phyloP scores from a whole-genome alignment of 2,113 vertebrate genomes.

The Mormyrus iriodes region DNA sequence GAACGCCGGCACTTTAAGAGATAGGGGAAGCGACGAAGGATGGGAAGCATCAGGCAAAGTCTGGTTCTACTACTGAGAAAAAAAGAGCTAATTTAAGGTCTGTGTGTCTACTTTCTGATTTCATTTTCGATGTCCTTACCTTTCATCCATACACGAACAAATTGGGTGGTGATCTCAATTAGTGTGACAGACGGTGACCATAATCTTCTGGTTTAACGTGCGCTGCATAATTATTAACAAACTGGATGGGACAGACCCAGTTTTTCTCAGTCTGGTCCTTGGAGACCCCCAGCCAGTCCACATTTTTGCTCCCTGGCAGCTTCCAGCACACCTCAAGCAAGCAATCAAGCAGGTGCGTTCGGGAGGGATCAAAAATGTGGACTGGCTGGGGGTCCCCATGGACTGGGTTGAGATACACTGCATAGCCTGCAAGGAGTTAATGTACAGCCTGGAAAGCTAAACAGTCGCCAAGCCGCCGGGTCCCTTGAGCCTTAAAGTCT shows the following conservation, averaged over 20 bases:
- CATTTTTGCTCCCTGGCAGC: neutral
- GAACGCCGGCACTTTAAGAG: slow-evolving; percentile 35
- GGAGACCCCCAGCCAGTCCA: neutral
- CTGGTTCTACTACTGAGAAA: slow-evolving; percentile 36
- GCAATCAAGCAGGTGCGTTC: neutral
- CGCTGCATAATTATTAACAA: neutral
- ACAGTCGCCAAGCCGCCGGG: neutral
- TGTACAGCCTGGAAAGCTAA: neutral
- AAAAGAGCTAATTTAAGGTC: slow-evolving; percentile 28
- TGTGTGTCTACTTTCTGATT: slow-evolving; percentile 47
- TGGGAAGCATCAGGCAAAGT: slow-evolving; percentile 29
- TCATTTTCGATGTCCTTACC: slow-evolving; percentile 56
- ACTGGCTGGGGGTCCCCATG: neutral
- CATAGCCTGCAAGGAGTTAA: neutral
- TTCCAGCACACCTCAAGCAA: neutral
- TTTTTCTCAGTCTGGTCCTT: neutral
- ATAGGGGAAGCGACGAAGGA: slow-evolving; percentile 22
- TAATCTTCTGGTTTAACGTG: neutral
- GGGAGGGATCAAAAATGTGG: neutral
- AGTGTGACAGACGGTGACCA: neutral
- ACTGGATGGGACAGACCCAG: neutral
- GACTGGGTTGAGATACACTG: neutral
- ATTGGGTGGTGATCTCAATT: slow-evolving; percentile 29
- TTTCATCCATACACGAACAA: slow-evolving; percentile 49
- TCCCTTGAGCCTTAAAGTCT: neutral